Percentiles rank a stretch among this genome's conserved stretches.
Conservation (phyloP, 2,797 vertebrate genomes). For the Octomys mimax region DNA sequence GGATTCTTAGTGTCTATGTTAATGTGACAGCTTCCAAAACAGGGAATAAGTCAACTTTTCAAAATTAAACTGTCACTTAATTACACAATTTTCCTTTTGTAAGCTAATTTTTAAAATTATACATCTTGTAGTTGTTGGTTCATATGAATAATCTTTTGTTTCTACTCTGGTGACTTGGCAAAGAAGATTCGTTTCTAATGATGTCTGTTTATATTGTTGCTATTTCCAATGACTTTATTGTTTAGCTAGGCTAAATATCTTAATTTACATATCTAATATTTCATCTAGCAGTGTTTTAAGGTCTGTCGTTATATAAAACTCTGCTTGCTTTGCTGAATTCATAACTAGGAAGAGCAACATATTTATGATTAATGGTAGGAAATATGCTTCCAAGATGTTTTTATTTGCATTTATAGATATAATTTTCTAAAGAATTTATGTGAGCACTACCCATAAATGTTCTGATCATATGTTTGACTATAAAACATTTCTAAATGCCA, state of each 20-base stretch:
- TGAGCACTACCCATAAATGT: slow-evolving; percentile 78
- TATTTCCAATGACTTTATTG: slow-evolving; percentile 75
- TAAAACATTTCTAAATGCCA: slow-evolving; percentile 84
- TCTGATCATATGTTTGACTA: slow-evolving; percentile 82
- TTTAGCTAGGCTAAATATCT: slow-evolving; percentile 78
- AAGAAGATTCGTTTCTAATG: slow-evolving; percentile 71
- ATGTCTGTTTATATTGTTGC: slow-evolving; percentile 66
- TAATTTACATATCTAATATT: slow-evolving; percentile 82
- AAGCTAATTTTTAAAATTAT: slow-evolving; percentile 16
- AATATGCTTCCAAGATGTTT: slow-evolving; percentile 84
- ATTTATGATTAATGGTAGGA: slow-evolving; percentile 83
- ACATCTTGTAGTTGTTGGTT: slow-evolving; percentile 45
- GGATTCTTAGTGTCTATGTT: slow-evolving; percentile 26
- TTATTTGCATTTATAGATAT: slow-evolving; percentile 85
- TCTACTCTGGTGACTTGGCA: slow-evolving; percentile 53
- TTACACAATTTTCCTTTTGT: neutral
- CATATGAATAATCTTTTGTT: slow-evolving; percentile 61
- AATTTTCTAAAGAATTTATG: slow-evolving; percentile 84
- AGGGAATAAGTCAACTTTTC: slow-evolving; percentile 15
- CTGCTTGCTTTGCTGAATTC: slow-evolving; percentile 81
- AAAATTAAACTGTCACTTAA: neutral
- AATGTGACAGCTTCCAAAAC: neutral
- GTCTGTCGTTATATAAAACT: slow-evolving; percentile 72
- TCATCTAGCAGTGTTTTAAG: slow-evolving; percentile 78
- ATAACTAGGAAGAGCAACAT: slow-evolving; percentile 76